A percentile compares a stretch with the other conserved stretches of the same genome.
Conservation (phyloP, 2,113 vertebrate species). For the Sturnira hondurensis region DNA sequence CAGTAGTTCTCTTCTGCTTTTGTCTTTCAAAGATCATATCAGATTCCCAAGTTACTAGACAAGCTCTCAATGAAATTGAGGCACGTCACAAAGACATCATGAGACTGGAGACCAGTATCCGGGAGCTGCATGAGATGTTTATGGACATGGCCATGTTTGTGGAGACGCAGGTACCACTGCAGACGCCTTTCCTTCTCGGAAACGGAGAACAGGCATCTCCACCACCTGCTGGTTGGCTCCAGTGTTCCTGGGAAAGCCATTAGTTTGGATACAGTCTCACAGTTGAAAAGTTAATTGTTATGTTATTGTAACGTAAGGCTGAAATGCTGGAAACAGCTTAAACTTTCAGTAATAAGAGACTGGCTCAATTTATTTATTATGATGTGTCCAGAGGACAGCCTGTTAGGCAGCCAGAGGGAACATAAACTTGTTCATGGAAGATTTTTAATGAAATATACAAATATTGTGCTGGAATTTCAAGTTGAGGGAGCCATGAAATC, state of each 20-base stretch:
- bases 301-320: fast-evolving
- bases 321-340: fast-evolving
- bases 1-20: fast-evolving
- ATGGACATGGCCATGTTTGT: conserved; percentile 97
- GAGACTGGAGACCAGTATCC: conserved; percentile 93
- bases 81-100: conserved; percentile 96
- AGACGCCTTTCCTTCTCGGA: fast-evolving
- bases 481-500: background rate
- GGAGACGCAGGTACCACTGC: conserved; percentile 89
- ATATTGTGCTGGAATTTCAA: background rate
- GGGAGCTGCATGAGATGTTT: conserved; percentile 94
- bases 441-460: background rate
- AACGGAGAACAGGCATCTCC: fast-evolving
- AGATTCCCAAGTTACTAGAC: conserved; percentile 93
- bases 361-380: fast-evolving
- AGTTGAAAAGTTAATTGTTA: background rate
- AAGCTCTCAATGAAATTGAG: conserved; percentile 95
- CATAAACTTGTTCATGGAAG: fast-evolving
- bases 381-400: background rate
- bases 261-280: background rate
- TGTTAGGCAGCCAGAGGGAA: fast-evolving
- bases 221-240: fast-evolving
- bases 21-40: conserved; percentile 89
- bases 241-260: fast-evolving
- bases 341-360: fast-evolving